Base-by-base conservation (phyloP, 2,888 invertebrate genomes). In the Lasioglossum villosulum region DNA sequence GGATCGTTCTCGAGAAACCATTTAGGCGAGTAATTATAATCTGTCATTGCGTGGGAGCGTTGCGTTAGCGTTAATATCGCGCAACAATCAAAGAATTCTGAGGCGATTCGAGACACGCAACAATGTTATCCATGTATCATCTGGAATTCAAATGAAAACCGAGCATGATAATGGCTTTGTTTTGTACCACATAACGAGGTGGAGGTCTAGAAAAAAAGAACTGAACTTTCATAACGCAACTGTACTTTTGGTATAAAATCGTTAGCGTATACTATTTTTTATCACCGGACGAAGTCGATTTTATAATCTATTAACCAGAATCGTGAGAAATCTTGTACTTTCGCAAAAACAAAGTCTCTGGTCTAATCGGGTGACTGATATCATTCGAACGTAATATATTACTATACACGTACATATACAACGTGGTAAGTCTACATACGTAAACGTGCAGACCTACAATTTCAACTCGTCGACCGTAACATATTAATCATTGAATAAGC, bases 41-140 rank as follows among this genome's bases (percentile, higher is more conserved):
- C 76, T 76, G 71, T 75, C 79, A 84, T 90, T 86, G 88, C 86
- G 89, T 90, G 90, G 86, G 78, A 89, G 83, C 81, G 80, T 87
- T 80, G 75, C 76, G 88, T 88, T 88, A 90, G 84, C 85, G 30
- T 86, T 82, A 86, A 87, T 88, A 83, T 86, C 88, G 80, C 84
- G 82, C 90, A 88, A 83, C 89, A 87, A 89, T 89, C 86, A 82
- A 75, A 83, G 75, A 90, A 87, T 89, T 83, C 88, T 80, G 78
- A 84, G 78, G 74, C 80, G 81, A 78, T 91, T 91, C 87, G 82
- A 78, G 74, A 56, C 90, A 77, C 87, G 90, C 86, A 87, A 90
- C 87, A 91, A 90, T 91, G 84, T 84, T 88, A 82, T 82, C 85
- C 83, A 48, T 63, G 80, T 80, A 84, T 70, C 82, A 83, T 85